phyloP scores from a whole-genome alignment of 2,113 vertebrate species.

The Siniperca chuatsi region DNA sequence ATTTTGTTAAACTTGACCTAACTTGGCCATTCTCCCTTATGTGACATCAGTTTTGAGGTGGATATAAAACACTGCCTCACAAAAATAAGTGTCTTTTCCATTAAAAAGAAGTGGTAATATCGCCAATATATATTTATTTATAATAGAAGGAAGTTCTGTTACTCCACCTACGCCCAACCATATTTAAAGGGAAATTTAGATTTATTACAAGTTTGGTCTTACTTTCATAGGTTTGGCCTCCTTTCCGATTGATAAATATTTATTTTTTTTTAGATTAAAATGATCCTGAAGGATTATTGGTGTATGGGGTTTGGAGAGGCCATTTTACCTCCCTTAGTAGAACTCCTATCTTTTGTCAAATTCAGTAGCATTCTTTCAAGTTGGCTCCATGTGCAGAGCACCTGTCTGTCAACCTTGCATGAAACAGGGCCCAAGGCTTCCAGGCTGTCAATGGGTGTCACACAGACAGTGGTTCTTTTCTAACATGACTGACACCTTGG shows the following conservation, averaged over 20 bases:
- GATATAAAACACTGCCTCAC: not conserved
- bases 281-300: not conserved
- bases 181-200: not conserved
- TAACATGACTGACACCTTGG: constrained; percentile 44
- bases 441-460: constrained; percentile 22
- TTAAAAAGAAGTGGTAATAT: not conserved
- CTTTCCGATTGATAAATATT: not conserved
- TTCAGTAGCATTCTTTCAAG: not conserved
- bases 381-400: constrained; percentile 23
- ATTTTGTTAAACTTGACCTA: no score
- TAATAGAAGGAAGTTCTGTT: not conserved
- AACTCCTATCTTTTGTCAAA: not conserved
- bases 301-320: not conserved
- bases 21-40: no score
- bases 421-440: constrained; percentile 29
- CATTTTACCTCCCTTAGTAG: not conserved
- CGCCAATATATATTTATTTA: not conserved
- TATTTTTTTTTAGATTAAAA: not conserved
- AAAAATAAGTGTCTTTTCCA: not conserved
- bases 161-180: not conserved
- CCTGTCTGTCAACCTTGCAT: constrained; percentile 41
- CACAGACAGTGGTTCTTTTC: constrained; percentile 20
- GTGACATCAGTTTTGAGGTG: not conserved
- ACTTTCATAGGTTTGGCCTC: not conserved
- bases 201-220: not conserved